Percentiles rank a stretch among this genome's conserved stretches.
Conservation (phyloP, 2,113 vertebrate genomes). For the Chamaetylas fuelleborni region DNA sequence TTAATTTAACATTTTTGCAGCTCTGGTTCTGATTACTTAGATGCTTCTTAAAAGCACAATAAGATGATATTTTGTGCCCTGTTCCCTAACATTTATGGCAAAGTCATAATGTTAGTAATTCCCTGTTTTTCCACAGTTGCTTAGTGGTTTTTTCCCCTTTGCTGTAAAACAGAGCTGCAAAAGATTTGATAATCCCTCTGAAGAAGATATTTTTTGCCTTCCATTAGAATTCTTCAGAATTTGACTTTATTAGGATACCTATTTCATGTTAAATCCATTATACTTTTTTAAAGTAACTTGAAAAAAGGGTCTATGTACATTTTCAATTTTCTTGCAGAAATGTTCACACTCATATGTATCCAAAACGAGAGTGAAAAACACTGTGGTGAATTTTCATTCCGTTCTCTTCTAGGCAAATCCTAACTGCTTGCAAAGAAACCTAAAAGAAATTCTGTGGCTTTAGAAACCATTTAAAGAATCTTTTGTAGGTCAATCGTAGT, state of each 20-base stretch:
- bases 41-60: not conserved
- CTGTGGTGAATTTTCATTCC: constrained; percentile 15
- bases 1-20: not conserved
- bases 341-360: not conserved
- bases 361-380: constrained; percentile 24
- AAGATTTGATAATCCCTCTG: constrained; percentile 27
- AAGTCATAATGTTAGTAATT: not conserved
- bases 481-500: constrained; percentile 44
- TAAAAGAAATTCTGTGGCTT: constrained; percentile 35
- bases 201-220: constrained; percentile 32
- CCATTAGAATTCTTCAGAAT: constrained; percentile 23
- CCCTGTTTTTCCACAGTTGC: not conserved
- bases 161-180: not conserved
- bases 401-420: constrained; percentile 43
- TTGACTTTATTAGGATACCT: not conserved
- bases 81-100: not conserved
- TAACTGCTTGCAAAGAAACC: not conserved
- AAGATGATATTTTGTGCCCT: not conserved
- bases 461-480: constrained; percentile 44
- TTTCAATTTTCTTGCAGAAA: constrained; percentile 29
- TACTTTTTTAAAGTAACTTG: constrained; percentile 10
- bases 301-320: not conserved
- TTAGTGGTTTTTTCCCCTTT: constrained; percentile 35
- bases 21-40: not conserved
- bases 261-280: constrained; percentile 26